Percentiles rank a stretch among this genome's conserved stretches.
Evolutionary conservation across 2,113 vertebrate species (phyloP).

Genomic region (Piaya cayana): DNA sequence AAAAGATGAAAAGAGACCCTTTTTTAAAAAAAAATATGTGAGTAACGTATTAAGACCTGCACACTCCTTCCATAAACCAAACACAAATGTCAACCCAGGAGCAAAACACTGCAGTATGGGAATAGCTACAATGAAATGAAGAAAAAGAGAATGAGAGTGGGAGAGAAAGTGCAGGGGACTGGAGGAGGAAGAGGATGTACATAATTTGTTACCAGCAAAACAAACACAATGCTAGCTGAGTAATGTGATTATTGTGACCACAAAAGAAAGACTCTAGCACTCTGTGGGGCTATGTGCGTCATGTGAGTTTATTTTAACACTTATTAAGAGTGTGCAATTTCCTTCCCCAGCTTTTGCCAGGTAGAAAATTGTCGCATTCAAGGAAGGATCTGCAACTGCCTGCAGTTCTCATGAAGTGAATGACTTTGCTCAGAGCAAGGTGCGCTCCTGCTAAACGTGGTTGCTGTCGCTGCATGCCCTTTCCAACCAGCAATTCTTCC

Average conservation of each 20-base stretch:
- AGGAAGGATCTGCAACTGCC: background rate
- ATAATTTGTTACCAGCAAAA: background rate
- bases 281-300: background rate
- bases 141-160: background rate
- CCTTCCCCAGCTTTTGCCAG: background rate
- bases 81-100: background rate
- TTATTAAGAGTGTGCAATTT: rapidly evolving
- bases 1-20: constrained; percentile 9
- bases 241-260: background rate
- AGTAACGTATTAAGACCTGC: background rate
- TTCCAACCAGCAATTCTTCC: rapidly evolving
- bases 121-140: background rate
- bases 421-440: rapidly evolving
- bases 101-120: background rate
- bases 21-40: background rate
- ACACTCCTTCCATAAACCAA: background rate
- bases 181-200: constrained; percentile 63
- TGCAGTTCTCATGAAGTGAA: rapidly evolving
- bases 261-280: rapidly evolving
- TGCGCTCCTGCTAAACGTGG: background rate
- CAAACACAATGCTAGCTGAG: background rate
- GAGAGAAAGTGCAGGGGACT: background rate
- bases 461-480: background rate
- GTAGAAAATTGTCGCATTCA: background rate
- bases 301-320: background rate